Conservation (phyloP, 2,113 vertebrate species). For the Myodes glareolus region DNA sequence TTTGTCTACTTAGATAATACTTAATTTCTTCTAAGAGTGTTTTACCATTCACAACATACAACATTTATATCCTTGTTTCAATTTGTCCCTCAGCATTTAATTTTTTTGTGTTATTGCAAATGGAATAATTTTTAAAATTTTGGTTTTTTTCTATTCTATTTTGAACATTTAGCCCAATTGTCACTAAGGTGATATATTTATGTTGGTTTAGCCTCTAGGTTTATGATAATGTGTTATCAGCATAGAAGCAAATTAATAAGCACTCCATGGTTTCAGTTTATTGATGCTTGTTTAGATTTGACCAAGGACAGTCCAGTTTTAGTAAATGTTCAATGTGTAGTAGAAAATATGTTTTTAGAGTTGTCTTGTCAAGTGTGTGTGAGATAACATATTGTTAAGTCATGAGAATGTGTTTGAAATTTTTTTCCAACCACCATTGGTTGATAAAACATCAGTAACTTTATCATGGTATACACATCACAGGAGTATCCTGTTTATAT, state of each 20-base stretch:
- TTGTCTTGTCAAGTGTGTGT: background rate
- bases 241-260: background rate
- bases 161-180: background rate
- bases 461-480: background rate
- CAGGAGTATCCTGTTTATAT: background rate
- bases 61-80: background rate
- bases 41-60: background rate
- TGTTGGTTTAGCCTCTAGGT: background rate
- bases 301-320: background rate
- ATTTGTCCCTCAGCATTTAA: background rate
- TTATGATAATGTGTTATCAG: background rate
- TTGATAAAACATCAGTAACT: background rate
- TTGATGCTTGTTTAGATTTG: conserved; percentile 15
- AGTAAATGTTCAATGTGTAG: background rate
- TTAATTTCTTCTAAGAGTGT: background rate
- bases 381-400: background rate
- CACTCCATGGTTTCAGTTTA: background rate
- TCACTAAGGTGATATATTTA: background rate
- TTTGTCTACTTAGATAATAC: background rate
- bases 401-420: background rate
- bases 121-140: conserved; percentile 7
- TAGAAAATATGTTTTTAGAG: background rate
- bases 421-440: background rate
- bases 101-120: background rate
- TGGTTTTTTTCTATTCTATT: background rate